Conservation (phyloP, 2,113 vertebrate genomes). For the Chaetura pelagica region DNA sequence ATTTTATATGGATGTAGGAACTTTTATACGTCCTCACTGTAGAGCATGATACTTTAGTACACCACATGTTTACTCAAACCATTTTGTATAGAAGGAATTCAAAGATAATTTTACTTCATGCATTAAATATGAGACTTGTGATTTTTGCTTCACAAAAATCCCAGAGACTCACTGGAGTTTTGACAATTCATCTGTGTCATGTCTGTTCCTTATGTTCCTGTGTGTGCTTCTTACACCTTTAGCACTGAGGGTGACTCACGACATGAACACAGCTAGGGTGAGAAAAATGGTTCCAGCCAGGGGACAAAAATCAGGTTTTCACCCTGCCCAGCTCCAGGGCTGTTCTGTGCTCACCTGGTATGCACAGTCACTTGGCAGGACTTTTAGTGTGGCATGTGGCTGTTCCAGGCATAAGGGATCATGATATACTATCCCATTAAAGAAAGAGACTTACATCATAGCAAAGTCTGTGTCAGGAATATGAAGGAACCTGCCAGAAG, state of each 20-base stretch:
- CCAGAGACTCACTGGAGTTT: background rate
- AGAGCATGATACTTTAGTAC: background rate
- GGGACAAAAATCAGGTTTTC: background rate
- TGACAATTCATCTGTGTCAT: conserved; percentile 13
- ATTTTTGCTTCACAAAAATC: background rate
- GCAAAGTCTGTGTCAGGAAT: background rate
- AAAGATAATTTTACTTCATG: background rate
- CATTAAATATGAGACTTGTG: conserved; percentile 12
- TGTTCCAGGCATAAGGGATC: background rate
- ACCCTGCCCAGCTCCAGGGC: background rate
- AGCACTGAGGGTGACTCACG: conserved; percentile 18
- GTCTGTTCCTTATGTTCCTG: conserved; percentile 24
- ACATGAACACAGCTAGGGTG: background rate
- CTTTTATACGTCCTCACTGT: background rate
- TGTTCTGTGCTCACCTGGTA: background rate
- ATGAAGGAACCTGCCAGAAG: background rate
- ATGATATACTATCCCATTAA: accelerated
- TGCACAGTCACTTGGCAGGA: background rate
- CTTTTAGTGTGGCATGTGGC: background rate
- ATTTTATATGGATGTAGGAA: background rate
- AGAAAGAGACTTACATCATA: background rate
- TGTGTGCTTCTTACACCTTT: conserved; percentile 14
- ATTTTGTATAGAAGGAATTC: background rate
- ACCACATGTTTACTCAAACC: background rate
- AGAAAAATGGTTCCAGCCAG: background rate